Base-by-base conservation (phyloP, 2,113 vertebrate genomes). In the Burhinus bistriatus region DNA sequence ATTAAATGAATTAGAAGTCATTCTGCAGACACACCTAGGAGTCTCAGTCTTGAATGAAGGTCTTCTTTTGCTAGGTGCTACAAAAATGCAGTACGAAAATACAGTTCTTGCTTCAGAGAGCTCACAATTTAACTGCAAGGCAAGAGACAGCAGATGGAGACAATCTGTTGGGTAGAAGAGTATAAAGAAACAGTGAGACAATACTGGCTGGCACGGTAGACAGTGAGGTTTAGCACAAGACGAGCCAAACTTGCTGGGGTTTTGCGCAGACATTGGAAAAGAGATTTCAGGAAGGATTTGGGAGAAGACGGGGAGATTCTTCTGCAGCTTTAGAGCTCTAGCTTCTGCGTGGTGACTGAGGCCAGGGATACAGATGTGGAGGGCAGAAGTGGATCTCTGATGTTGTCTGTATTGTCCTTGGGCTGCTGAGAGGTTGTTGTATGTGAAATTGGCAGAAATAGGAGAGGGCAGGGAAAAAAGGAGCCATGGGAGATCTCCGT, bases 101-200 rank as follows among this genome's bases (percentile, higher is more conserved):
- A 36, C 0, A 15, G 71, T 25, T 61, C 71, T 25, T 45, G 79
- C 61, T 87, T 66, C 17, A 7, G 69, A 78, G 87, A 38, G 44
- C 83, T 84, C 68, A 27, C 38, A 22, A 36, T 30, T 23, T 38
- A 66, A 17, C 91, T 5, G 4, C 1, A 2, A 95, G 80, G 93
- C 86, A 94, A 22, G 89, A 95, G 93, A 68, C 64, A 1, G 89
- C 96, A 97, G 96, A 95, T 91, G 94, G 96, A 76, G 94, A 75
- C 94, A 71, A 38, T 34, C 82, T 84, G 95, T 19, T 54, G 92
- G 92, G 90, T 25, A 52, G 87, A 45, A 72, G 87, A 77, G 54
- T 8, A 89, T 23, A 19, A 58, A 45, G 87, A 5, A 58, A 32
- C 68, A 83, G 91, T 3, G 92, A 95, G 86, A 95, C 93, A 59